Evolutionary conservation across 2,113 vertebrate species (phyloP).

Genomic region (Nannobrachium achirus): DNA sequence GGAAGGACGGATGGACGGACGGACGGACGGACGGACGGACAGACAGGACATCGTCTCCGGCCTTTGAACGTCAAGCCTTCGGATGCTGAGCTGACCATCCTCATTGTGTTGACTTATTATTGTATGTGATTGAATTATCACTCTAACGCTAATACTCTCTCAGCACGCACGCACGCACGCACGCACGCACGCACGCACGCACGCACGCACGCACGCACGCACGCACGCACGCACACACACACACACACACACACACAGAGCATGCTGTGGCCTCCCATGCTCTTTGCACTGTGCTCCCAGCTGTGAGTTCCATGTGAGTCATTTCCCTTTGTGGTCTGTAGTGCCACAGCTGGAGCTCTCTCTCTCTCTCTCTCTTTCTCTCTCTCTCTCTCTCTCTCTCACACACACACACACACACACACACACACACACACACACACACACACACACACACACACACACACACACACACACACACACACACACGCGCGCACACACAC

Average conservation of each 20-base stretch:
- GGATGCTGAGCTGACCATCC: no score
- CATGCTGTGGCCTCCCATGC: background rate
- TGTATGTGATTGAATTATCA: no score
- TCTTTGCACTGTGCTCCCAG: constrained; percentile 4
- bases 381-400: constrained; percentile 6
- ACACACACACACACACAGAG: background rate
- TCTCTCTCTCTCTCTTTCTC: background rate
- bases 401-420: background rate
- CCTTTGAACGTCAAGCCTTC: no score
- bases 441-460: constrained; percentile 5
- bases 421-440: constrained; percentile 1
- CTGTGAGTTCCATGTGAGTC: constrained; percentile 41
- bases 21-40: no score
- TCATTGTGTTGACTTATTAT: no score
- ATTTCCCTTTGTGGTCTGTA: constrained; percentile 4
- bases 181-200: background rate
- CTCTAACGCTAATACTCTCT: background rate
- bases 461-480: constrained; percentile 2
- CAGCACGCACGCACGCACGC: background rate
- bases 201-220: background rate
- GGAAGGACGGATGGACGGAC: no score
- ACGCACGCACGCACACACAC: constrained; percentile 2
- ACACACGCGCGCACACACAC: constrained; percentile 5
- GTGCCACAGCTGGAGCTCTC: constrained; percentile 32
- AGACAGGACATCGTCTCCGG: no score